These are phyloP conservation scores for Campoplex nolae DNA, from an alignment of 2,888 invertebrate genomes.

Conservation along the genomic window DNA sequence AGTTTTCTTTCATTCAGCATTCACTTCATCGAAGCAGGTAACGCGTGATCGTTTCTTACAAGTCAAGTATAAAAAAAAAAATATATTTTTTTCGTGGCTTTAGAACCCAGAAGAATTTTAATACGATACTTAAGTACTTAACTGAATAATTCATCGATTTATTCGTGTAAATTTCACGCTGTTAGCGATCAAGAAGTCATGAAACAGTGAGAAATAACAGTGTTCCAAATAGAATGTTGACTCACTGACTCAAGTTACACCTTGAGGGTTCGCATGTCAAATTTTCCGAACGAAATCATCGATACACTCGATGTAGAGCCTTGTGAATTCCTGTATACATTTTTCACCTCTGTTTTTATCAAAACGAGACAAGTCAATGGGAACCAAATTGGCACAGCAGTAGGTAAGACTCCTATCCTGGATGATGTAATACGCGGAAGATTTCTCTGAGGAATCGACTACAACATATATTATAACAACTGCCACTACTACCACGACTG, in stretches of 20 bases:
- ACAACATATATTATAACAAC: constrained; percentile 47
- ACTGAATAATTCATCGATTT: neutral
- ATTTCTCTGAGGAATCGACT: constrained; percentile 83
- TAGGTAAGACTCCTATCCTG: constrained; percentile 55
- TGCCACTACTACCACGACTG: constrained; percentile 15
- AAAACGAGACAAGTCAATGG: constrained; percentile 72
- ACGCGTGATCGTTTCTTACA: neutral
- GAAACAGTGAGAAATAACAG: neutral
- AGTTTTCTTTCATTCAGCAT: constrained; percentile 34
- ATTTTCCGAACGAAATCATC: neutral
- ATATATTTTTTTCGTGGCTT: neutral
- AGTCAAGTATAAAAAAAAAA: neutral
- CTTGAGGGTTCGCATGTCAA: no score
- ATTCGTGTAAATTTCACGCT: neutral
- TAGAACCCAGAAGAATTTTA: neutral
- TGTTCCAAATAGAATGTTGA: neutral
- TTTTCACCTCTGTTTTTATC: constrained; percentile 71
- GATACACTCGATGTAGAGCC: constrained; percentile 43
- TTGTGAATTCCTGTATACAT: constrained; percentile 74
- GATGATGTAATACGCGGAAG: constrained; percentile 82
- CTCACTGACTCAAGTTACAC: no score
- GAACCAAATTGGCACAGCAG: constrained; percentile 79
- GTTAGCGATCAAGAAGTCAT: neutral
- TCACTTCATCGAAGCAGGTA: neutral
- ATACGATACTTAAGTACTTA: neutral